A percentile compares a stretch with the other conserved stretches of the same genome.
These are phyloP conservation scores for Babyrousa celebensis DNA, from an alignment of 2,797 vertebrate species.

Conservation along the genomic window DNA sequence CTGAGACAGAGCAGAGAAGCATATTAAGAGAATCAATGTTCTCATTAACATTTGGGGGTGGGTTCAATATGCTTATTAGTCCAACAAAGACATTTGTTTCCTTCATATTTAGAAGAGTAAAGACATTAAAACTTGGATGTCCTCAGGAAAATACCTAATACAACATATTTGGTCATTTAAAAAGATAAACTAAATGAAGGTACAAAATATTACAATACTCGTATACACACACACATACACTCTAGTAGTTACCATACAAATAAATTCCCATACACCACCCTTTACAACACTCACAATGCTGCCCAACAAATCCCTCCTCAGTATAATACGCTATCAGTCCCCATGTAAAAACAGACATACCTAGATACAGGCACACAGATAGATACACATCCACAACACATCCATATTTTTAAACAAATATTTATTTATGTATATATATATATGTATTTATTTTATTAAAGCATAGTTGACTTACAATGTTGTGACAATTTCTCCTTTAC, in stretches of 20 bases:
- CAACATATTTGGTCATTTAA: slow-evolving; percentile 59
- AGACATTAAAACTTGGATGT: background rate
- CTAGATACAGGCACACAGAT: background rate
- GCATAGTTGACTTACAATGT: too few species aligned
- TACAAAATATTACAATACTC: background rate
- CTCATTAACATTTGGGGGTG: slow-evolving; percentile 52
- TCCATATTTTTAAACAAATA: background rate
- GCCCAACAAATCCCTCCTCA: background rate
- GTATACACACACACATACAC: background rate
- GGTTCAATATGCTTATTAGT: slow-evolving; percentile 46
- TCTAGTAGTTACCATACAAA: background rate
- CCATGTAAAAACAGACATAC: background rate
- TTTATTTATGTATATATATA: too few species aligned
- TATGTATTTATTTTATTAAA: too few species aligned
- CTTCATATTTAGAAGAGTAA: slow-evolving; percentile 33
- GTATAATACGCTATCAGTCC: background rate
- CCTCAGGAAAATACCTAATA: slow-evolving; percentile 42
- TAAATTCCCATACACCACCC: background rate
- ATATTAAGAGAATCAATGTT: slow-evolving; percentile 49
- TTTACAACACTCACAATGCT: background rate
- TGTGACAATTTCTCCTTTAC: too few species aligned
- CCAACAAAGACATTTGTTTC: slow-evolving; percentile 54
- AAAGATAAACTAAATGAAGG: background rate
- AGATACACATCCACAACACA: background rate
- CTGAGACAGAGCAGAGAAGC: slow-evolving; percentile 30